Evolutionary conservation across 2,888 invertebrate genomes (phyloP).

Genomic region (Nyleta sp.): DNA sequence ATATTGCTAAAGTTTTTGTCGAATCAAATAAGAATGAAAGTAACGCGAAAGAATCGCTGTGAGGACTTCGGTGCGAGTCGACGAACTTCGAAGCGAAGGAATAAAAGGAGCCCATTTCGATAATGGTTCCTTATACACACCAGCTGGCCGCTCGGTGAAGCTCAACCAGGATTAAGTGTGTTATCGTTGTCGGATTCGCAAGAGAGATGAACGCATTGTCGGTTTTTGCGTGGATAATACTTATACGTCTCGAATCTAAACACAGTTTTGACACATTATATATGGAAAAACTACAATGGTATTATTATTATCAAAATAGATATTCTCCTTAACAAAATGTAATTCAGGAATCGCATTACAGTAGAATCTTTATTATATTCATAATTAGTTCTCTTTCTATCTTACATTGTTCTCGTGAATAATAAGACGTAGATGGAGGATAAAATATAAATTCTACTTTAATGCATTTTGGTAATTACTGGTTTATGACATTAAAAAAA

Average conservation of each 20-base stretch:
- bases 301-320: no score
- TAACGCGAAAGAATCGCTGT: slow-evolving; percentile 66
- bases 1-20: slow-evolving; percentile 60
- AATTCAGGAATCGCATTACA: no score
- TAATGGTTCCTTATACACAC: slow-evolving; percentile 77
- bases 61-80: slow-evolving; percentile 71
- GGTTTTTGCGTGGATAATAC: slow-evolving; percentile 29
- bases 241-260: slow-evolving; percentile 15
- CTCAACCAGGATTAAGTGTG: slow-evolving; percentile 79
- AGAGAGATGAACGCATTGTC: slow-evolving; percentile 65
- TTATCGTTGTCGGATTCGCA: slow-evolving; percentile 75
- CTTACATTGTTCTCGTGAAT: no score
- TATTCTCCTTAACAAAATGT: no score
- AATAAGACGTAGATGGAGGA: no score
- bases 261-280: slow-evolving; percentile 1
- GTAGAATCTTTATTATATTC: no score
- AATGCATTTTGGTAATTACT: no score
- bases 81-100: slow-evolving; percentile 69
- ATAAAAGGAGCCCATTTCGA: slow-evolving; percentile 81
- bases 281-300: not conserved
- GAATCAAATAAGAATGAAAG: slow-evolving; percentile 58
- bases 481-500: no score
- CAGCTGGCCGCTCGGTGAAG: slow-evolving; percentile 76
- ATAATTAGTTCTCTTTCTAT: no score
- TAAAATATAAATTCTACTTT: no score